Evolutionary conservation across 1,140 invertebrate species (phyloP).

Genomic region (Oscheius sp.): DNA sequence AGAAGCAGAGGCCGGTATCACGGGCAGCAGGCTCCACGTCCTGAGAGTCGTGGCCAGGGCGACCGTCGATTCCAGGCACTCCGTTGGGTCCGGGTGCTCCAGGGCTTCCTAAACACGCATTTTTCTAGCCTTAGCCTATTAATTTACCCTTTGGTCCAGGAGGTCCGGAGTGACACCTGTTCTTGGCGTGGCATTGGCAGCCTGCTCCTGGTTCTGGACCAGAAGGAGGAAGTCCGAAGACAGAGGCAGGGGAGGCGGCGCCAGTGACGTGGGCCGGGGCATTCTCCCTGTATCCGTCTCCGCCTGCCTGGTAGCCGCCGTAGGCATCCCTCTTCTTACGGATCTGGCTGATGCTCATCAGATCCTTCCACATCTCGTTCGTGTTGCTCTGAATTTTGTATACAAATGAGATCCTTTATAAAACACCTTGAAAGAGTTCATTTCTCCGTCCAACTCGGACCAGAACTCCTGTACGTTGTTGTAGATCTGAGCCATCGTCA

Average conservation of each 20-base stretch:
- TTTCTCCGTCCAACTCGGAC: constrained; percentile 56
- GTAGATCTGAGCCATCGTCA: constrained; percentile 54
- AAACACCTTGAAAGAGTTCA: constrained; percentile 45
- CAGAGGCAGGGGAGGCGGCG: constrained; percentile 33
- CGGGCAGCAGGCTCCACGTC: constrained; percentile 23
- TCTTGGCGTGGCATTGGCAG: constrained; percentile 49
- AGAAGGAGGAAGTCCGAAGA: constrained; percentile 44
- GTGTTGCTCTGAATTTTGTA: constrained; percentile 25
- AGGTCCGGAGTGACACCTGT: constrained; percentile 58
- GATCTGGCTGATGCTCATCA: constrained; percentile 42
- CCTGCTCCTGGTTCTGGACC: constrained; percentile 16
- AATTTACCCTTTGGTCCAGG: constrained; percentile 47
- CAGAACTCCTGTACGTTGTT: constrained; percentile 54
- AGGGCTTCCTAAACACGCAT: background rate
- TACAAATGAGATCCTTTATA: background rate
- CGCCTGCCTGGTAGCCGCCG: constrained; percentile 20
- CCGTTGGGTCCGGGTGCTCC: constrained; percentile 32
- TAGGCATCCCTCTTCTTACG: constrained; percentile 9
- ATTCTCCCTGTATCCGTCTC: background rate
- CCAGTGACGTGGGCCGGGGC: background rate
- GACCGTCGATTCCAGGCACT: constrained; percentile 30
- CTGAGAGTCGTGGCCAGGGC: constrained; percentile 22
- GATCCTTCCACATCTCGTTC: constrained; percentile 57
- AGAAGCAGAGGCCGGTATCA: constrained; percentile 28
- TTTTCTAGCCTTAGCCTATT: background rate